phyloP scores from a whole-genome alignment of 2,797 vertebrate genomes.

The Miichthys miiuy region DNA sequence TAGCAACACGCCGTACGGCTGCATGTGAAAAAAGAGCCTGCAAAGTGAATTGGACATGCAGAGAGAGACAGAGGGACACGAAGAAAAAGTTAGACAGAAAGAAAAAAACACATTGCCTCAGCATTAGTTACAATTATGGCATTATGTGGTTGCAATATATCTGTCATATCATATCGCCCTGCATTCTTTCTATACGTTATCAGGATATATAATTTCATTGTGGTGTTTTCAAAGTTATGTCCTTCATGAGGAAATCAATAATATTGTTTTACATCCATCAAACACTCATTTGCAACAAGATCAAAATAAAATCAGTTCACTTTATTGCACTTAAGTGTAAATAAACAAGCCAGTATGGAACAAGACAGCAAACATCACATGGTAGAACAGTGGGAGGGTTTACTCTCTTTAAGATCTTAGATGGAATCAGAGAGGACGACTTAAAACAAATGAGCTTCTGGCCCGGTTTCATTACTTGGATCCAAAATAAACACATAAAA shows the following conservation, averaged over 20 bases:
- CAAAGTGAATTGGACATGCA: conserved; percentile 33
- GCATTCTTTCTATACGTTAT: not conserved
- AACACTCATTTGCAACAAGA: not conserved
- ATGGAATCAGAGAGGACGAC: conserved; percentile 23
- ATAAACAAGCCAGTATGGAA: not conserved
- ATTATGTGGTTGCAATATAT: not conserved
- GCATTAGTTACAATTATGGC: not conserved
- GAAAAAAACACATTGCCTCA: conserved; percentile 8
- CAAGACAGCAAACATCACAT: not conserved
- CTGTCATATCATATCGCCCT: not conserved
- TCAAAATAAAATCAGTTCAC: not conserved
- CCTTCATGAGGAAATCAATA: not conserved
- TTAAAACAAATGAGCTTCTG: conserved; percentile 40
- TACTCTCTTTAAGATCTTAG: conserved; percentile 18
- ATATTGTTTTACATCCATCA: not conserved
- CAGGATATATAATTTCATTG: not conserved
- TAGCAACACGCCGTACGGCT: conserved; percentile 2
- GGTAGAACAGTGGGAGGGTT: not conserved
- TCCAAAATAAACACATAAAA: conserved; percentile 29
- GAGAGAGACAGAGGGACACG: conserved; percentile 1
- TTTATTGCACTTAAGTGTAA: not conserved
- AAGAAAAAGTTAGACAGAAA: not conserved
- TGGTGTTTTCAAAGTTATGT: not conserved
- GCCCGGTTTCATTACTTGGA: conserved; percentile 22
- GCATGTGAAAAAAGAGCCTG: conserved; percentile 29